Evolutionary conservation across 2,888 invertebrate genomes (phyloP).

Genomic region (Rhabditophanes sp.): DNA sequence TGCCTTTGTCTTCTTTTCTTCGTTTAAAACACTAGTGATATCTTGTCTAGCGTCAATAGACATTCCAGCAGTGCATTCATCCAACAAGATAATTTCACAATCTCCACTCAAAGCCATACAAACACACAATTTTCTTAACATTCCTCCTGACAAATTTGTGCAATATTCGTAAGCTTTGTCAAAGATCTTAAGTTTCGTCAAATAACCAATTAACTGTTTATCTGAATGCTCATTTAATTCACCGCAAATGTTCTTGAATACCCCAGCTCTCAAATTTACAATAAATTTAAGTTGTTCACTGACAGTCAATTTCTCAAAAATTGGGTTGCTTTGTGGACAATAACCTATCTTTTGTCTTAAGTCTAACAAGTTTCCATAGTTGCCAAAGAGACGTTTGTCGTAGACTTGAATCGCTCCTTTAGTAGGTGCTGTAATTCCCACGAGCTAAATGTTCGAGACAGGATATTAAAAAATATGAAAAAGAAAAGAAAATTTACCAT

Average conservation of each 20-base stretch:
- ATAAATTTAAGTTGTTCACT: constrained; percentile 34
- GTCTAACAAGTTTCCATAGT: constrained; percentile 19
- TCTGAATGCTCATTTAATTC: too few relatives aligned
- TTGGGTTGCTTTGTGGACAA: constrained; percentile 36
- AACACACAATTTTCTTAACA: constrained; percentile 37
- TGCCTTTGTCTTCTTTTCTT: too few relatives aligned
- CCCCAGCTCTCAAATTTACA: constrained; percentile 21
- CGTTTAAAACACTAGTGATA: too few relatives aligned
- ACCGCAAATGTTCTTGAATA: constrained; percentile 10
- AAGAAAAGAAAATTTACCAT: constrained; percentile 19
- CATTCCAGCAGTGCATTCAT: constrained; percentile 36
- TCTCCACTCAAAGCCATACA: constrained; percentile 33
- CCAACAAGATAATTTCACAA: constrained; percentile 26
- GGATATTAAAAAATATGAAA: constrained; percentile 17
- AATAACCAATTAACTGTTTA: too few relatives aligned
- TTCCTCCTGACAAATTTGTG: constrained; percentile 32
- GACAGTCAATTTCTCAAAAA: constrained; percentile 32
- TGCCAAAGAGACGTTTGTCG: constrained; percentile 14
- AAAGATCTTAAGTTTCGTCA: too few relatives aligned
- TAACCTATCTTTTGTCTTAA: constrained; percentile 18
- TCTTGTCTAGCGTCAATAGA: constrained; percentile 15
- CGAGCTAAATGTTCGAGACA: too few relatives aligned
- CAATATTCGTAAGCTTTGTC: too few relatives aligned
- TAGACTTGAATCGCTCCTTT: constrained; percentile 22
- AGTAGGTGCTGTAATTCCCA: constrained; percentile 28